Evolutionary conservation across 2,888 invertebrate species (phyloP).

Genomic region (Sialis lutaria): DNA sequence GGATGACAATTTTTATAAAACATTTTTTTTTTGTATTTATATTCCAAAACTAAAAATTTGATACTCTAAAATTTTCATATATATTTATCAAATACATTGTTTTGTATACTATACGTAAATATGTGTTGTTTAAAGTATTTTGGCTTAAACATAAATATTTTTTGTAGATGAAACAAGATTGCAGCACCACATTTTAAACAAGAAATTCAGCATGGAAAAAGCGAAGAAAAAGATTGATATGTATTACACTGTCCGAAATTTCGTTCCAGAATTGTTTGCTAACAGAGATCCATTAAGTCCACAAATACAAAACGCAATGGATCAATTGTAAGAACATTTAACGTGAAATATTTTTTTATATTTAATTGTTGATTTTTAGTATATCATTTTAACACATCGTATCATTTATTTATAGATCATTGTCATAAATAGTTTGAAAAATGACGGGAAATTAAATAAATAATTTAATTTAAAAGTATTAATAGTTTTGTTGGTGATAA

Average conservation of each 20-base stretch:
- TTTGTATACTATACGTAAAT: too few species aligned
- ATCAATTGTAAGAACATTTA: constrained; percentile 15
- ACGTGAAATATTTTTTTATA: too few species aligned
- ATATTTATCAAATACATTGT: too few species aligned
- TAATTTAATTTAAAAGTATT: neutral
- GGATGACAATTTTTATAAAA: too few species aligned
- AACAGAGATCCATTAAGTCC: constrained; percentile 17
- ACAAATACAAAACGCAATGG: constrained; percentile 17
- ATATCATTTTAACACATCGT: too few species aligned
- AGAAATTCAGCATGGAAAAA: constrained; percentile 22
- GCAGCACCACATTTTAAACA: constrained; percentile 16
- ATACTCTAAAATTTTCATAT: too few species aligned
- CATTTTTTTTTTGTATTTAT: too few species aligned
- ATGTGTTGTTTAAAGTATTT: too few species aligned
- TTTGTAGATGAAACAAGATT: constrained; percentile 19
- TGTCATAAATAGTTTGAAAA: neutral
- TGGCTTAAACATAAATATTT: neutral
- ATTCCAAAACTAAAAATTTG: too few species aligned
- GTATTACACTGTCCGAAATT: constrained; percentile 20
- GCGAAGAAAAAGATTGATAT: constrained; percentile 22
- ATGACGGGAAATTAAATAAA: neutral
- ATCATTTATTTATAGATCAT: too few species aligned
- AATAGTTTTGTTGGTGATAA: neutral
- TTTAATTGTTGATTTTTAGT: too few species aligned
- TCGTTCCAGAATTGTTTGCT: constrained; percentile 21